Base-by-base conservation (phyloP, 1,140 invertebrate genomes). In the Stenopsyche tienmushanensis region DNA sequence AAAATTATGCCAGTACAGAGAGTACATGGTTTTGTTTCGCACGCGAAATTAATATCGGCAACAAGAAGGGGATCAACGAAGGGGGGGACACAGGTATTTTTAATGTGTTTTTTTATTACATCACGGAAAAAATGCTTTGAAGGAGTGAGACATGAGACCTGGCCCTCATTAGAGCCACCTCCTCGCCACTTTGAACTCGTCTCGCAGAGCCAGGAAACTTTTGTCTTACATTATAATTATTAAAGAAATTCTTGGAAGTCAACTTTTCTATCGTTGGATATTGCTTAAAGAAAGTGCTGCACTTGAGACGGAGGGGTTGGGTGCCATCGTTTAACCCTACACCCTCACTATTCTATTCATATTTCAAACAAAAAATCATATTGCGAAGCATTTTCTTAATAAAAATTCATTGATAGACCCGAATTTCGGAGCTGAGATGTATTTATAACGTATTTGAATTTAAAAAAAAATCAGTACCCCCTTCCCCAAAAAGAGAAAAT, bases 211-310 rank as follows among this genome's bases (percentile, higher is more conserved):
- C 18, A 17, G 15, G 45, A 57, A 62, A 69, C 41, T 63, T 65
- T 69, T 65, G 59, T 69, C 63, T 69, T 64, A 57, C 44, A 45
- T 58, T 52, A 26, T 65, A 50, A 69, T 69, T 66, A 66, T 69
- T 66, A 60, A 60, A 60, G 57, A 60, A 60, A 60, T 60, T 60
- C 57, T 60, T 47, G 23, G 5, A 26, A 45, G 34, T 47, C 17
- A 58, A 60, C 41, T 60, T 60, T 47, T 44, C 57, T 21, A 47
- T 60, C 17, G 24, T 60, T 42, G 42, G 42, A 60, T 60, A 60
- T 60, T 60, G 25, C 24, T 60, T 24, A 29, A 25, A 60, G 42
- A 25, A 18, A 47, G 42, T 47, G 44, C 24, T 10, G 23, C 57
- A 60, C 57, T 60, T 25, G 57, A 60, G 42, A 60, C 57, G 34